Evolutionary conservation across 2,113 vertebrate genomes (phyloP).

Genomic region (Leucosticte australis): DNA sequence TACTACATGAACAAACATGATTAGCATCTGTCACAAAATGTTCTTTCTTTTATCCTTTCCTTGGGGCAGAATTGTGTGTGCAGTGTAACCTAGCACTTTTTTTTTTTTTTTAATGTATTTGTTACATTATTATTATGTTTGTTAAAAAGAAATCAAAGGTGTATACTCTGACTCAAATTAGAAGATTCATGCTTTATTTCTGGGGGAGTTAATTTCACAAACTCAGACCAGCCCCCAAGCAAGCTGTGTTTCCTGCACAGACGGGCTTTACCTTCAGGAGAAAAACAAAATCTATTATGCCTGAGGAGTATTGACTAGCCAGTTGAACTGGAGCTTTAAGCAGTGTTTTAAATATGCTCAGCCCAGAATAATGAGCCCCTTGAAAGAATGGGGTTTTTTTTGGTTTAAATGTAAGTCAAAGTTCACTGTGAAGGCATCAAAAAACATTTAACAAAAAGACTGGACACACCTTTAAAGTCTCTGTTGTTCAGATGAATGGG

Average conservation of each 20-base stretch:
- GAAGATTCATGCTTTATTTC: constrained; percentile 4
- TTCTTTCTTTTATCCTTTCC: constrained; percentile 33
- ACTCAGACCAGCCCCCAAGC: not conserved
- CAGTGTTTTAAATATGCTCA: not conserved
- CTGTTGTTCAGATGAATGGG: not conserved
- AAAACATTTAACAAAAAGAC: not conserved
- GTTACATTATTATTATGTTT: not conserved
- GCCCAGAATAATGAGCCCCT: not conserved
- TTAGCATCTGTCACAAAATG: constrained; percentile 47
- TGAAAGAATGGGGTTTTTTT: not conserved
- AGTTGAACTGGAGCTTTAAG: not conserved
- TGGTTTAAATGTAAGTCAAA: not conserved
- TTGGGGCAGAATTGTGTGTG: constrained; percentile 7
- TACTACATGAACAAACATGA: constrained; percentile 22
- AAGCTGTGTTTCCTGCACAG: not conserved
- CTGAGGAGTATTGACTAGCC: not conserved
- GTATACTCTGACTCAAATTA: not conserved
- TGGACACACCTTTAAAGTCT: not conserved
- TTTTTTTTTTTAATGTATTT: not conserved
- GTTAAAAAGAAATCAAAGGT: not conserved
- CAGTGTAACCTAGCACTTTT: not conserved
- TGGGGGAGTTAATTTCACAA: not conserved
- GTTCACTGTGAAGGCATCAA: not conserved
- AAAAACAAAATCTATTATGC: not conserved
- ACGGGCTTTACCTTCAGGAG: not conserved